Base-by-base conservation (phyloP, 2,888 invertebrate genomes). In the Lycia hirtaria region DNA sequence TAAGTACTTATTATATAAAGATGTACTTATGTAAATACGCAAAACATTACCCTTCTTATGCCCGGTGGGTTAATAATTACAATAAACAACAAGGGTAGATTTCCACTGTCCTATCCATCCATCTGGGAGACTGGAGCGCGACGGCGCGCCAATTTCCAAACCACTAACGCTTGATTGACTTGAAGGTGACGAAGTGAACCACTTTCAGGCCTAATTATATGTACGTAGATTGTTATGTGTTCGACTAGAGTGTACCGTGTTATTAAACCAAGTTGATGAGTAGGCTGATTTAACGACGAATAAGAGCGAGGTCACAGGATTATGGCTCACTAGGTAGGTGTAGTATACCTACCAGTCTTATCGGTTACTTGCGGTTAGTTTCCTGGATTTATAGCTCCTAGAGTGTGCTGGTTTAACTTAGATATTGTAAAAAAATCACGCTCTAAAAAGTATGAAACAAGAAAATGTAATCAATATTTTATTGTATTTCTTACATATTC, bases 211-310 rank as follows among this genome's bases (percentile, higher is more conserved):
- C 10, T 38, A 45, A 47, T 32, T 24, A 38, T 37, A 28, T 17
- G 19, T 20, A 24, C 9, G 4, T 10, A 15, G 41, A 4, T 41
- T 6, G 22, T 15, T 41, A 17, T 41, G 5, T 48, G 33, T 38
- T 48, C 35, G 15, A 37, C 35, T 26, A n/a, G 17, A 43, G 30
- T 49, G 37, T 50, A 19, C 44, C 38, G 24, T 50, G 56, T 56
- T 51, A 51, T 50, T 56, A 56, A 45, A 50, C 19, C 33, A 32
- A 40, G 17, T 32, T 50, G 32, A 50, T 49, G 53, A 48, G n/a
- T 26, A 26, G 4, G 43, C 40, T 40, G 26, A 35, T 12, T 40
- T 32, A 47, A 32, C 30, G 20, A 43, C 37, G 43, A 44, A 32
- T 22, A 51, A n/a, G 44, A 41, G 38, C 38, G 40, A 47, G 45